Evolutionary conservation across 2,113 vertebrate genomes (phyloP), one percentile per base, ranked within the genome.

Genomic region (Rhinolophus sinicus): DNA sequence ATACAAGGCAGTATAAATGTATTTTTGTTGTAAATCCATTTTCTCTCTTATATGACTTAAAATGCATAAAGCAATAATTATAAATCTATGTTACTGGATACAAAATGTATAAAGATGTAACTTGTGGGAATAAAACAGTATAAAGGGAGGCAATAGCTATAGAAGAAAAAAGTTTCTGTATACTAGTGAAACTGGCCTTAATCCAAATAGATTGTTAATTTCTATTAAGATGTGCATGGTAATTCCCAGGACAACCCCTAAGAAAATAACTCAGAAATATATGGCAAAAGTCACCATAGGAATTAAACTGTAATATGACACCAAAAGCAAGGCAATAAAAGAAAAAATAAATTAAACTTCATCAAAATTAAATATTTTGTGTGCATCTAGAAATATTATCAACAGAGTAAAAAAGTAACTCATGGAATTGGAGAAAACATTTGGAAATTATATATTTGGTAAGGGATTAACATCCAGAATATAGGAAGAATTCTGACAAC

Each of bases 381-480:
- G 12, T 56, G 12, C 14, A 13, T 72, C 44, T 33, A 24, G 64
- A 89, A 83, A 47, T 33, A 19, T 6, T 56, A 33, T 24, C 56
- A 87, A 54, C n/a, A 73, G 58, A 33, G n/a, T 95, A 28, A 92
- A 94, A 86, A 72, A 24, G 24, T 56, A 78, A 80, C 21, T 75
- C 47, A 64, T 14, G 35, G 75, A 89, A 73, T 38, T 83, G 22
- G 69, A 76, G 35, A 44, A 92, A 62, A 56, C 58, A 90, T 50
- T 90, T 94, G 8, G 54, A 85, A 56, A 26, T 73, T 13, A 33
- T 72, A 5, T 80, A 58, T 88, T 9, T 93, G 58, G 60, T 86
- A 72, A 85, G 11, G 54, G 22, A 86, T 91, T 91, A 78, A 64
- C 80, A 80, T 28, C n/a, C 50, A 28, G 9, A 72, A 38, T 56